Conservation (phyloP, 2,113 vertebrate species). For the Thamnaconus septentrionalis region DNA sequence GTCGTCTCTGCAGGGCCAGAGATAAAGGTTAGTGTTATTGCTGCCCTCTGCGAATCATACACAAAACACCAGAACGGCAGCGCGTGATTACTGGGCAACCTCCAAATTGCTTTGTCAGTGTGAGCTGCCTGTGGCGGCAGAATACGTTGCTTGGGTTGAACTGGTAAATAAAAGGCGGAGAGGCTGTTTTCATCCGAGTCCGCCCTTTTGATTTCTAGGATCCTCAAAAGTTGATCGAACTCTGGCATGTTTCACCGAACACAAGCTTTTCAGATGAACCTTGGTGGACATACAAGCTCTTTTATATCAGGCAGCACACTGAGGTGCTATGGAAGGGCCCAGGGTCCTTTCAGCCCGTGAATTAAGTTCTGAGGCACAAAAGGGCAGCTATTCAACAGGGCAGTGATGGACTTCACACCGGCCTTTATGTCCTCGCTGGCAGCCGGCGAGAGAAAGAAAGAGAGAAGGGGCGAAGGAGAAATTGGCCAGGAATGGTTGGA, state of each 20-base stretch:
- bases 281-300: slow-evolving; percentile 33
- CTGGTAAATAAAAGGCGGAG: slow-evolving; percentile 4
- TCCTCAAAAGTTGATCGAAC: too few relatives aligned
- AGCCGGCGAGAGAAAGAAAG: slow-evolving; percentile 32
- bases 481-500: slow-evolving; percentile 33
- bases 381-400: slow-evolving; percentile 63
- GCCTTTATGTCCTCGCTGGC: slow-evolving; percentile 65
- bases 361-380: slow-evolving; percentile 75
- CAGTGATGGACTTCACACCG: slow-evolving; percentile 71
- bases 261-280: slow-evolving; percentile 35
- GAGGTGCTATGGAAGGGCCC: slow-evolving; percentile 59
- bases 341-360: slow-evolving; percentile 68
- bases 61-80: slow-evolving; percentile 19
- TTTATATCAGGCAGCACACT: slow-evolving; percentile 66
- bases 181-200: too few relatives aligned
- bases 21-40: slow-evolving; percentile 36
- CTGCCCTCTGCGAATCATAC: slow-evolving; percentile 29
- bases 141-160: slow-evolving; percentile 24
- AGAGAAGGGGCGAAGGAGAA: slow-evolving; percentile 5
- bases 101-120: not conserved
- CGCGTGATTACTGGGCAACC: slow-evolving; percentile 7
- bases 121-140: slow-evolving; percentile 4
- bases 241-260: not conserved
- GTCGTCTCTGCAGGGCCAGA: slow-evolving; percentile 41
- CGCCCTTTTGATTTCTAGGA: too few relatives aligned